Evolutionary conservation across 2,113 vertebrate genomes (phyloP).

Genomic region (Etia nguti): DNA sequence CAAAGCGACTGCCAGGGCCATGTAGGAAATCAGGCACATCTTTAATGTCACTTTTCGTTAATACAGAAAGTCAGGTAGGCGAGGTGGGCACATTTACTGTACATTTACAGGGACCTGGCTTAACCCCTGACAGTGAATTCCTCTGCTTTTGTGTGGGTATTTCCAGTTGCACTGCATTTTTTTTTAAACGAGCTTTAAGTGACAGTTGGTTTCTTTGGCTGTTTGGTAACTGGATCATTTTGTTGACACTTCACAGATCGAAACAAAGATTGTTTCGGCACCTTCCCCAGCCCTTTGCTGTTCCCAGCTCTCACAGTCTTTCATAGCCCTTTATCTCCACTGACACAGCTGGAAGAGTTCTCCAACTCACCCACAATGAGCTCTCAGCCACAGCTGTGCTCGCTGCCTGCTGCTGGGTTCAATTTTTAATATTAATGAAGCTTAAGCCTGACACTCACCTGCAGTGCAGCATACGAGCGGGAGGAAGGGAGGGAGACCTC

Average conservation of each 20-base stretch:
- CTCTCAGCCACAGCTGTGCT: constrained; percentile 13
- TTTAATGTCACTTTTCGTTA: constrained; percentile 68
- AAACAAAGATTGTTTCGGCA: not conserved
- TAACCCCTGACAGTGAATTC: not conserved
- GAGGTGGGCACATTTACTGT: constrained; percentile 16
- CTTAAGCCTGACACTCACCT: constrained; percentile 49
- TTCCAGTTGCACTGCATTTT: not conserved
- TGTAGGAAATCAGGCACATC: constrained; percentile 64
- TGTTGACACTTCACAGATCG: not conserved
- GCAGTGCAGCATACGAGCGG: constrained; percentile 1
- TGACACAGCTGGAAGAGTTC: constrained; percentile 19
- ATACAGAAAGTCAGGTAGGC: constrained; percentile 41
- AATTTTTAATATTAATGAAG: constrained; percentile 67
- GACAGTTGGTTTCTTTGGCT: not conserved
- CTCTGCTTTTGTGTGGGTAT: not conserved
- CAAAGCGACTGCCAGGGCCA: constrained; percentile 54
- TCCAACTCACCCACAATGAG: not conserved
- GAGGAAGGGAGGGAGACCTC: not conserved
- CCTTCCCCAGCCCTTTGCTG: not conserved
- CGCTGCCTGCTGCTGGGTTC: constrained; percentile 24
- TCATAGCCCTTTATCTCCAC: not conserved
- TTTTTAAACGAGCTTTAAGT: not conserved
- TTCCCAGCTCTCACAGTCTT: not conserved
- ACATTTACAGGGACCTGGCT: not conserved
- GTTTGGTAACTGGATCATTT: constrained; percentile 23